These are phyloP conservation scores for Sebastes itinus DNA, from an alignment of 2,797 vertebrate species.

Conservation along the genomic window DNA sequence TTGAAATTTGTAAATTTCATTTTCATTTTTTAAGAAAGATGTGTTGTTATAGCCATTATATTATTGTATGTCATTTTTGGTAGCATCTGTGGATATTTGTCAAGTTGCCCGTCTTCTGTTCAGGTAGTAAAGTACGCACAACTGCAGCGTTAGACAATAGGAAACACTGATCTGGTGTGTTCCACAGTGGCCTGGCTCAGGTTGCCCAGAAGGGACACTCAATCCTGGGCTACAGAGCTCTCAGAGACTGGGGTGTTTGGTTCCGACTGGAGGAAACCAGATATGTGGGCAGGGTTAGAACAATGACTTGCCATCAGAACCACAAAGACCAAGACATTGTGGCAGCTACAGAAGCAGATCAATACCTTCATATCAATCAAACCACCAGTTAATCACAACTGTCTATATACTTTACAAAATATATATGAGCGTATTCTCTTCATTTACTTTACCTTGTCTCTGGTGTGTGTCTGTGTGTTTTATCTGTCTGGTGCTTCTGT, in stretches of 20 bases:
- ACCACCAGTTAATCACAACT: constrained; percentile 2
- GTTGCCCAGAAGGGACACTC: constrained; percentile 72
- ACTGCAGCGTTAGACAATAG: constrained; percentile 37
- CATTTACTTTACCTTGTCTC: not conserved
- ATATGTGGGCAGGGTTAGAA: constrained; percentile 62
- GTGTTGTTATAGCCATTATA: not conserved
- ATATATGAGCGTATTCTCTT: not conserved
- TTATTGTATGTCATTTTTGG: not conserved
- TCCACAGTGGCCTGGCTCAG: constrained; percentile 59
- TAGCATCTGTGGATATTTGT: not conserved
- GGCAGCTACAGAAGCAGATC: constrained; percentile 15
- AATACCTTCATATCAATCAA: constrained; percentile 15
- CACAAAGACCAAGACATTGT: constrained; percentile 10
- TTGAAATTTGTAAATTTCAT: not conserved
- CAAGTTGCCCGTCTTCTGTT: constrained; percentile 1
- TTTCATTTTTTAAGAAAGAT: not conserved
- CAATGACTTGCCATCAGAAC: constrained; percentile 56
- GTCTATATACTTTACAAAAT: not conserved
- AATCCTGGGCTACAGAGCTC: constrained; percentile 57
- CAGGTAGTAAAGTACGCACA: constrained; percentile 5
- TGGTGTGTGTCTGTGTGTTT: not conserved
- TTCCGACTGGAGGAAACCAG: constrained; percentile 70
- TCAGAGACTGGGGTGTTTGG: constrained; percentile 72
- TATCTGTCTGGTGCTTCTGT: constrained; percentile 7
- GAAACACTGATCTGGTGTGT: constrained; percentile 64